These are phyloP conservation scores for Danio kyathit DNA, from an alignment of 2,797 vertebrate species.

Conservation along the genomic window DNA sequence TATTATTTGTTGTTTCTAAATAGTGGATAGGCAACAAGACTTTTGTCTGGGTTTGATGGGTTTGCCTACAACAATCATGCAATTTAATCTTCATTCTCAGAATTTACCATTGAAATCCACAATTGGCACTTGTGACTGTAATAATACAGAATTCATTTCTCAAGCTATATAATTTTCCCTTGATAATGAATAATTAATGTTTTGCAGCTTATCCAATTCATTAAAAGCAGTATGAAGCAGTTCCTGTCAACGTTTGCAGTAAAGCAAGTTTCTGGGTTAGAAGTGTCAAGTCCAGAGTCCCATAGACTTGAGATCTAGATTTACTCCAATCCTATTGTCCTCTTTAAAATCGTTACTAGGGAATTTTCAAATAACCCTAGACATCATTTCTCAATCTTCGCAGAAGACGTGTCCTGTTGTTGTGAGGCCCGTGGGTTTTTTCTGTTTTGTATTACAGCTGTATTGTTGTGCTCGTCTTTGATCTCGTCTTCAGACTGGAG, in stretches of 20 bases:
- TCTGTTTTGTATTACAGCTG: slow-evolving; percentile 39
- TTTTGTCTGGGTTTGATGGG: background rate
- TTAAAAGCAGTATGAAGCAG: background rate
- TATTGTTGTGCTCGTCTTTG: slow-evolving; percentile 41
- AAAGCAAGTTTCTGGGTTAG: background rate
- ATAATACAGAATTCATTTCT: no score
- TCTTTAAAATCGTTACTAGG: background rate
- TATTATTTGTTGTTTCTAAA: no score
- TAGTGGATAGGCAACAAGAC: no score
- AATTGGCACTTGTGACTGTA: background rate
- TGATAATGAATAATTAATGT: background rate
- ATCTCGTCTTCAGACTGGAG: slow-evolving; percentile 32
- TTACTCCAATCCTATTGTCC: background rate
- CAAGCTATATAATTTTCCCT: background rate
- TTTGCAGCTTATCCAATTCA: no score
- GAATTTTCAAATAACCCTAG: background rate
- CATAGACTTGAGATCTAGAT: background rate
- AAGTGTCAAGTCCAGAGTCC: background rate
- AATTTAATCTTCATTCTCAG: no score
- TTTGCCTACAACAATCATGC: background rate
- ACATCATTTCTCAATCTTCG: background rate
- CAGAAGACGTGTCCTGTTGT: slow-evolving; percentile 38
- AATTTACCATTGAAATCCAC: background rate
- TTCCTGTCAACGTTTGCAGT: background rate
- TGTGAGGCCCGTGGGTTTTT: slow-evolving; percentile 4